phyloP scores from a whole-genome alignment of 2,113 vertebrate genomes.

The Hyperoodon ampullatus region DNA sequence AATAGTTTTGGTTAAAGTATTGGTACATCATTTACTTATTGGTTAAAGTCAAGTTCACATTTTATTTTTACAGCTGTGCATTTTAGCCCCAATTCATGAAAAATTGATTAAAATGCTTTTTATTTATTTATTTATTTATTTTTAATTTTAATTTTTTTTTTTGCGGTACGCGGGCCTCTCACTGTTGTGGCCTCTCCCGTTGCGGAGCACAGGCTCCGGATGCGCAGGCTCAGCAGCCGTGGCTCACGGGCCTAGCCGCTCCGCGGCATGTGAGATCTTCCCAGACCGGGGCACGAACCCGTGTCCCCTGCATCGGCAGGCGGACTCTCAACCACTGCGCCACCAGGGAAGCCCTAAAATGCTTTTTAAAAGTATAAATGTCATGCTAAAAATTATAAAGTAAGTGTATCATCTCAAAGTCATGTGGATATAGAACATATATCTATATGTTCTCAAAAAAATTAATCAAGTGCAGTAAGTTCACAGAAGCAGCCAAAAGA shows the following conservation, averaged over 20 bases:
- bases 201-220: too few relatives aligned
- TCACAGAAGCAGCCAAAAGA: neutral
- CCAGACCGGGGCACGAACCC: too few relatives aligned
- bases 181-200: too few relatives aligned
- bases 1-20: neutral
- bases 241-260: too few relatives aligned
- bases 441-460: neutral
- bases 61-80: neutral
- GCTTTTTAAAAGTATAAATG: slow-evolving; percentile 1
- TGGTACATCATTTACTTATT: neutral
- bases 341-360: neutral
- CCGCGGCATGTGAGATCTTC: too few relatives aligned
- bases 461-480: neutral
- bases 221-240: too few relatives aligned
- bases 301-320: too few relatives aligned
- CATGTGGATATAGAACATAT: neutral
- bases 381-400: neutral
- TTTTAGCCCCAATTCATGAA: slow-evolving; percentile 7
- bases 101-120: slow-evolving; percentile 21
- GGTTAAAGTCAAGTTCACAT: neutral
- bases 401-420: neutral
- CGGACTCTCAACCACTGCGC: too few relatives aligned
- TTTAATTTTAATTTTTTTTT: too few relatives aligned
- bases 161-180: too few relatives aligned
- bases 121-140: neutral